These are phyloP conservation scores for Lepetodrilus schrolli DNA, from an alignment of 2,888 invertebrate species.

Conservation along the genomic window DNA sequence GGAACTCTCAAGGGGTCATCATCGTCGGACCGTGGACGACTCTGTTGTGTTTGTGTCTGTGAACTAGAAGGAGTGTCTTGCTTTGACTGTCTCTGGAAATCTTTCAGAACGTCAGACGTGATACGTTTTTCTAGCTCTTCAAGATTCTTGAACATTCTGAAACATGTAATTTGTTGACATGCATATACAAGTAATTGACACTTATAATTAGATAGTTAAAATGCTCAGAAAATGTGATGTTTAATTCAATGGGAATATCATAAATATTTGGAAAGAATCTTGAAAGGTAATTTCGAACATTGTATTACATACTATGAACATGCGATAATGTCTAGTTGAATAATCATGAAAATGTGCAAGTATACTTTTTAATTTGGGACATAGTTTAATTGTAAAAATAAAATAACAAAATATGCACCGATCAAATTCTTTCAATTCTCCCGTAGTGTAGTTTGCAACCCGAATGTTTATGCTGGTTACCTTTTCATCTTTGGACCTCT, in stretches of 20 bases:
- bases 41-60: conserved; percentile 28
- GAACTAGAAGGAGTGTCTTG: conserved; percentile 33
- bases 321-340: no score
- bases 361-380: no score
- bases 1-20: conserved; percentile 56
- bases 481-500: conserved; percentile 52
- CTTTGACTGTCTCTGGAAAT: conserved; percentile 31
- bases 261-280: not conserved
- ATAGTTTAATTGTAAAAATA: no score
- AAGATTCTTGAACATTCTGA: conserved; percentile 55
- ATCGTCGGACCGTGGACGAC: conserved; percentile 24
- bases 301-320: no score
- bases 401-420: no score
- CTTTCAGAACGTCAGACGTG: conserved; percentile 49
- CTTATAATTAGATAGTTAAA: no score
- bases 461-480: conserved; percentile 52
- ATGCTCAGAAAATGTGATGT: no score
- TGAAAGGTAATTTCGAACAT: no score
- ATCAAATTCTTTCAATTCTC: conserved; percentile 48
- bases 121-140: conserved; percentile 46
- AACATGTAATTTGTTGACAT: no score
- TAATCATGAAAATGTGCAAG: no score
- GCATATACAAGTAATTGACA: no score
- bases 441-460: conserved; percentile 50
- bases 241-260: not conserved